Evolutionary conservation across 2,888 invertebrate genomes (phyloP), one percentile per base, ranked within the genome.

Genomic region (Hirtodrosophila cameraria): DNA sequence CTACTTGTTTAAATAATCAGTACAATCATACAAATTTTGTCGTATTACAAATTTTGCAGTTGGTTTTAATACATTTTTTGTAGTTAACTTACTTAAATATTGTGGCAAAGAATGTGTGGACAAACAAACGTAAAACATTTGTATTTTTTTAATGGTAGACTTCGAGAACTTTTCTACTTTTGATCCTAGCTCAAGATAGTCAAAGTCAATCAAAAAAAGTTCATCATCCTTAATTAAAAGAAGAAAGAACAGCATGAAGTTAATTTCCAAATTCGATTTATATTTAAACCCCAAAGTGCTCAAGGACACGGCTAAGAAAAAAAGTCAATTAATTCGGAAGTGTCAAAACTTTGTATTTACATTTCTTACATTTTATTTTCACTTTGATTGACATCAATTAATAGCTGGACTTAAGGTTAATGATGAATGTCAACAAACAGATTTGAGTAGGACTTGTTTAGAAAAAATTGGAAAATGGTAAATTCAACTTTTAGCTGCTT

Each of bases 301-400:
- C 20, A 41, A 45, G 36, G 25, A 45, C 41, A 36, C 13, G 12
- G 30, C 25, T 23, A 30, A 18, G 43, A 68, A 45, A 48, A 20
- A 13, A 41, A 57, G 68, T 73, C 54, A 71, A 70, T 71, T 71
- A 72, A 72, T 54, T 57, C 33, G 20, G 61, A 65, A 76, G 41
- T 62, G 74, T 73, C 64, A 48, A 72, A 75, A 75, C 61, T 75
- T 75, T 72, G 72, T 63, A 75, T 72, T 76, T 64, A 53, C 3
- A 39, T 23, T 42, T 30, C 38, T n/a, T 18, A 28, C 25, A 30
- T 11, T 8, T 39, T 27, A 28, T 9, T 7, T 16, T n/a, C n/a
- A 11, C 20, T 45, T 46, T 39, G 64, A 72, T 66, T 64, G 59
- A 76, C 67, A 71, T 45, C 43, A 33, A 62, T 75, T 59, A 60